phyloP scores from a whole-genome alignment of 2,888 invertebrate genomes.

The Augiades crinisus region DNA sequence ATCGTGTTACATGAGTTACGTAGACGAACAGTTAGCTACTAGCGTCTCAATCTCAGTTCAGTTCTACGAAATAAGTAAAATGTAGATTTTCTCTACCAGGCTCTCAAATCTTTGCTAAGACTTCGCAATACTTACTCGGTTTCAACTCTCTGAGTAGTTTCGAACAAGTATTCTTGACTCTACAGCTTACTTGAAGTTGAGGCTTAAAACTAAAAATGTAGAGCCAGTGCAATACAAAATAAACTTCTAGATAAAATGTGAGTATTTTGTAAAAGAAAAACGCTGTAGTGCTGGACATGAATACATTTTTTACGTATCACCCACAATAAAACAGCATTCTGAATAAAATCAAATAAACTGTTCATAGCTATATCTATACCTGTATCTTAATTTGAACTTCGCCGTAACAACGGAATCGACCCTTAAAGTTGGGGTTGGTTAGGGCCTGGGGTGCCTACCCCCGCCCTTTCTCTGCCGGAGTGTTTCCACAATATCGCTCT shows the following conservation, averaged over 20 bases:
- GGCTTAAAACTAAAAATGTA: background rate
- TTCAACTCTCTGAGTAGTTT: background rate
- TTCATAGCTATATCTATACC: background rate
- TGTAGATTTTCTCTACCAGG: background rate
- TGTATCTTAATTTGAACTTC: background rate
- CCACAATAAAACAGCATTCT: background rate
- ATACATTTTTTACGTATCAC: no score
- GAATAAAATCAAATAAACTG: background rate
- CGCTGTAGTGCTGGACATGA: no score
- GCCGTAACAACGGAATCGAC: constrained; percentile 27
- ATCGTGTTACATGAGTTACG: constrained; percentile 15
- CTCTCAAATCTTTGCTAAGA: background rate
- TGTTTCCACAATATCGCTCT: constrained; percentile 18
- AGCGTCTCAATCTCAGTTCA: background rate
- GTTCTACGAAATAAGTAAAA: background rate
- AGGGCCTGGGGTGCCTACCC: constrained; percentile 19
- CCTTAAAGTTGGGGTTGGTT: constrained; percentile 32
- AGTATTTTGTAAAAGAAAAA: no score
- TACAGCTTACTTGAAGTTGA: background rate
- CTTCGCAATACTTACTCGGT: background rate
- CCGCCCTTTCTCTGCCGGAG: constrained; percentile 2
- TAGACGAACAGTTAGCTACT: background rate
- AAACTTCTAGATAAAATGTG: no score
- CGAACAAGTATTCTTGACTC: background rate
- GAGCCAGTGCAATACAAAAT: background rate